Evolutionary conservation across 2,113 vertebrate genomes (phyloP).

Genomic region (Lycocorax pyrrhopterus): DNA sequence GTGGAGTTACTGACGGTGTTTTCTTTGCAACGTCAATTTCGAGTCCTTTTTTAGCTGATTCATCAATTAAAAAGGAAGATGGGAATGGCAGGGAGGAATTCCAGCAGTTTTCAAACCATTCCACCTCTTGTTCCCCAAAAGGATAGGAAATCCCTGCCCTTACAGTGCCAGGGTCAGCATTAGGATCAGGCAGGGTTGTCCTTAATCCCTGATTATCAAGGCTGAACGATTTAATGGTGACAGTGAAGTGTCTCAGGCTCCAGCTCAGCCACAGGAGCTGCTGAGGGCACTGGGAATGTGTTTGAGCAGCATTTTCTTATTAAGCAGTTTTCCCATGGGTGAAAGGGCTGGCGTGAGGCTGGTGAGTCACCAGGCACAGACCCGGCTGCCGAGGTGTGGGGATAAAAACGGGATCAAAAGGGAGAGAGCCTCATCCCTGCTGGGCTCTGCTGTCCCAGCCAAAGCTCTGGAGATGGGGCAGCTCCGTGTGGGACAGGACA

Average conservation of each 20-base stretch:
- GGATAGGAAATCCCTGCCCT: not conserved
- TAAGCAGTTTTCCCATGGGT: not conserved
- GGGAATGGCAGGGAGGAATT: not conserved
- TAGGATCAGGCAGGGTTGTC: not conserved
- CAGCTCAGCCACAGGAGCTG: not conserved
- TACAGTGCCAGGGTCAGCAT: not conserved
- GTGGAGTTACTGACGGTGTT: slow-evolving; percentile 70
- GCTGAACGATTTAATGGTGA: not conserved
- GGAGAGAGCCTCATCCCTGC: not conserved
- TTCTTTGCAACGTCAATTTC: slow-evolving; percentile 48
- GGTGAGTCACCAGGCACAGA: not conserved
- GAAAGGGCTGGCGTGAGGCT: not conserved
- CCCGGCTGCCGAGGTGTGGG: not conserved
- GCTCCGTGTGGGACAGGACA: not conserved
- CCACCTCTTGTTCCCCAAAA: not conserved
- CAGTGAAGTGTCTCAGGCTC: not conserved
- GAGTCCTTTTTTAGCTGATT: not conserved
- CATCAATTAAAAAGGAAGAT: not conserved
- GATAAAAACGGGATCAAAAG: not conserved
- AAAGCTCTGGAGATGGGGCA: not conserved
- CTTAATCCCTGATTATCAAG: not conserved
- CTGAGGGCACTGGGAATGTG: not conserved
- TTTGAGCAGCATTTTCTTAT: not conserved
- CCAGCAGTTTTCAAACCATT: not conserved
- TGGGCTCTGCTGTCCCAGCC: not conserved